These are phyloP conservation scores for Bergia sp. DNA, from an alignment of 92 coral and sea anemone species.

Conservation along the genomic window DNA sequence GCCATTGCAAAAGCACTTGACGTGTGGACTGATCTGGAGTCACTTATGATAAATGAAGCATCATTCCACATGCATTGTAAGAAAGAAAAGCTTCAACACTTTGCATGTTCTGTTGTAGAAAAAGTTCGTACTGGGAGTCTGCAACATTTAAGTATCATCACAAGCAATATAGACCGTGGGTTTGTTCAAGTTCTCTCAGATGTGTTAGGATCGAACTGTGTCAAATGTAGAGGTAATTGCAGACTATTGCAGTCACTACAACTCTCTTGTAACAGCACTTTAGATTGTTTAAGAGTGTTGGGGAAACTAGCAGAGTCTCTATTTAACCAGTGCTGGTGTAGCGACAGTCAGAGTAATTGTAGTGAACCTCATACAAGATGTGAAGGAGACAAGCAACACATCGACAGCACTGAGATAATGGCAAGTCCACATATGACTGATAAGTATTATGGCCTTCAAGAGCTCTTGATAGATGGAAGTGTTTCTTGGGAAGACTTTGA, in stretches of 20 bases:
- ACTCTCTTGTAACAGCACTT: not conserved
- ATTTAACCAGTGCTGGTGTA: slow-evolving; percentile 7
- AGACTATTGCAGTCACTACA: slow-evolving; percentile 22
- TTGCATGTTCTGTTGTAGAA: slow-evolving; percentile 2
- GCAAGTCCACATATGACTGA: not conserved
- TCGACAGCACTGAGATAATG: not conserved
- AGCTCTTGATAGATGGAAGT: slow-evolving; percentile 9
- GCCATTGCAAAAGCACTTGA: not conserved
- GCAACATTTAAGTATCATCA: not conserved
- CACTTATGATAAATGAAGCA: not conserved
- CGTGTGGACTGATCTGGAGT: not conserved
- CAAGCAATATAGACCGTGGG: not conserved
- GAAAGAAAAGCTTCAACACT: not conserved
- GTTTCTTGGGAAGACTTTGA: not conserved
- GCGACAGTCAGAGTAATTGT: not conserved
- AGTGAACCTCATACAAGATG: not conserved
- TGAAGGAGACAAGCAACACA: not conserved
- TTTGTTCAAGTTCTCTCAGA: not conserved
- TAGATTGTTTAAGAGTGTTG: not conserved
- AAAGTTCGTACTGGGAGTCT: slow-evolving; percentile 14
- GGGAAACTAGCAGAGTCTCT: not conserved
- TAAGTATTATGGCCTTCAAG: slow-evolving; percentile 26
- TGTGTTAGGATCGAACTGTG: slow-evolving; percentile 23
- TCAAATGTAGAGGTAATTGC: not conserved
- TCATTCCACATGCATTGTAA: too few species aligned